phyloP scores from a whole-genome alignment of 1,140 invertebrate genomes.

The Halictus rubicundus region DNA sequence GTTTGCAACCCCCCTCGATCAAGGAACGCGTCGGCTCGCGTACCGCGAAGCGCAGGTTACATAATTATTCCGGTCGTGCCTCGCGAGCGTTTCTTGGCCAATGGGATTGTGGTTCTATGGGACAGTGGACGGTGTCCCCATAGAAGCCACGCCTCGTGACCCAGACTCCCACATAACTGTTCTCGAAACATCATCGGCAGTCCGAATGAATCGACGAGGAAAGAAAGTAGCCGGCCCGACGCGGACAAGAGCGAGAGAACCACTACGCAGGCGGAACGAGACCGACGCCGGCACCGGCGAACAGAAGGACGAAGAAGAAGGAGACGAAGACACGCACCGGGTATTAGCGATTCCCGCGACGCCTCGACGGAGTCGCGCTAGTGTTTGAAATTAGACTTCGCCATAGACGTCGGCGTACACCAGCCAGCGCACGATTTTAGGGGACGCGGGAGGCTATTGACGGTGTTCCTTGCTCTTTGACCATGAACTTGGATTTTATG shows the following conservation, averaged over 20 bases:
- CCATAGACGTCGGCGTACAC: slow-evolving; percentile 15
- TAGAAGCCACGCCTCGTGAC: slow-evolving; percentile 80
- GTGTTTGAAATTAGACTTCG: slow-evolving; percentile 51
- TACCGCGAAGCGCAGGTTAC: slow-evolving; percentile 67
- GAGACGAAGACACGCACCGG: background rate
- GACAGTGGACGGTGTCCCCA: slow-evolving; percentile 75
- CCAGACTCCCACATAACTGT: slow-evolving; percentile 80
- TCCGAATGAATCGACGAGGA: slow-evolving; percentile 70
- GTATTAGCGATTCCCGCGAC: slow-evolving; percentile 58
- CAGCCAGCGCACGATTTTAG: too few relatives aligned
- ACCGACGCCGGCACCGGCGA: slow-evolving; percentile 1
- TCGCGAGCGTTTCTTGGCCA: slow-evolving; percentile 79
- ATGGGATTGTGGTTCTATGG: slow-evolving; percentile 80
- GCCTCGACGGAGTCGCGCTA: slow-evolving; percentile 35
- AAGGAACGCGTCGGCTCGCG: slow-evolving; percentile 51
- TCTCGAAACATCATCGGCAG: slow-evolving; percentile 74
- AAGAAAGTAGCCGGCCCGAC: slow-evolving; percentile 61
- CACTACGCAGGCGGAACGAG: slow-evolving; percentile 37
- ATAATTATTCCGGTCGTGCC: slow-evolving; percentile 79
- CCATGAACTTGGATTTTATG: too few relatives aligned
- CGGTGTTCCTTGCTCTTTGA: too few relatives aligned
- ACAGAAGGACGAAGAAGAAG: slow-evolving; percentile 36
- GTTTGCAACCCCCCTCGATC: slow-evolving; percentile 48
- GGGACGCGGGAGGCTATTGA: too few relatives aligned
- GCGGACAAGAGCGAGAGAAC: background rate